Evolutionary conservation across 2,888 invertebrate species (phyloP), one percentile per base, ranked within the genome.

Genomic region (Serripes groenlandicus): DNA sequence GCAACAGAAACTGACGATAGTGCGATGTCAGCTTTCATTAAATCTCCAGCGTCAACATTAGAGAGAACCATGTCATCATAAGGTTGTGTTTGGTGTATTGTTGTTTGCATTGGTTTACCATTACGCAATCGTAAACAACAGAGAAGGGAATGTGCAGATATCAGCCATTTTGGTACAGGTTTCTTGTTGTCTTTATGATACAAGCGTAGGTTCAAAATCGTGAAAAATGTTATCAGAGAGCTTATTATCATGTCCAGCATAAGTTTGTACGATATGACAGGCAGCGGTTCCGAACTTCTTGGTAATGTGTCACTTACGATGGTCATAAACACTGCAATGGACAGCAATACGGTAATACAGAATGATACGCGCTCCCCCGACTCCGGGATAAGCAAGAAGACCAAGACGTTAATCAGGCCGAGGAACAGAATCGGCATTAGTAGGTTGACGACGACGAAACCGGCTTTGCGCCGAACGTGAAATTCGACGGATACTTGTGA

Each of bases 331-430:
- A 86, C 83, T 3, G 83, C 81, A 69, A 81, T 81, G 2, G 86
- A 75, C 23, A 86, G 71, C 9, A 86, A 75, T 28, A 83, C 86
- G 7, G 86, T 86, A 5, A 86, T 81, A 23, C 81, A 78, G 32
- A 75, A 86, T 0, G 79, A 78, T 11, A 86, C 81, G 5, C 86
- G 54, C 58, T 86, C 86, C 11, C 86, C 86, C 0, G 86, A 86
- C 15, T 86, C 83, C 9, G 81, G 75, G 9, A 83, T 77, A 0
- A 86, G 68, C 3, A 86, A 18, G 62, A 86, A 86, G 0, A 86
- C 83, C 26, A 84, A 37, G 11, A 74, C 79, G 21, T 83, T 84
- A 21, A 86, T 69, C 37, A 86, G 64, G 23, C 79, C 75, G 0
- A 86, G 78, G 66, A 86, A 81, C 9, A 84, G 23, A 7, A 86